phyloP scores from a whole-genome alignment of 2,797 vertebrate species.

The Pipistrellus pygmaeus region DNA sequence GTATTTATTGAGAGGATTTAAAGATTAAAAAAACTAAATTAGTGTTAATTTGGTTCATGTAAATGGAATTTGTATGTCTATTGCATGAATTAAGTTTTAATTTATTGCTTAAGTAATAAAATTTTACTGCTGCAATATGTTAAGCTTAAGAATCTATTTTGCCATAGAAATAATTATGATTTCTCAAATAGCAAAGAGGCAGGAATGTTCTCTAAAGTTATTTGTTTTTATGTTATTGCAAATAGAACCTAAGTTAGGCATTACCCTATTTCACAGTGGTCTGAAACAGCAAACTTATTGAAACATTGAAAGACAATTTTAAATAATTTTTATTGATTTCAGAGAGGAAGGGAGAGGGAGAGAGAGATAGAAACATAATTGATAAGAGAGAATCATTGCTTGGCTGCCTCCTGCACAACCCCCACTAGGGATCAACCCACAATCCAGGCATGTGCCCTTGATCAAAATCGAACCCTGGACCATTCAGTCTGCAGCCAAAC shows the following conservation, averaged over 20 bases:
- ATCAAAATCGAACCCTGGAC: too few relatives aligned
- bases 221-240: neutral
- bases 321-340: too few relatives aligned
- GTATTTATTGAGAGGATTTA: neutral
- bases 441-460: too few relatives aligned
- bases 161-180: neutral
- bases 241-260: neutral
- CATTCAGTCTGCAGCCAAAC: too few relatives aligned
- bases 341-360: too few relatives aligned
- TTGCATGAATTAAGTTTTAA: constrained; percentile 56
- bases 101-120: constrained; percentile 51
- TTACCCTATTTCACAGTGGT: neutral
- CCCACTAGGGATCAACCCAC: too few relatives aligned
- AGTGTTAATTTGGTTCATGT: constrained; percentile 33
- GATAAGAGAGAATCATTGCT: too few relatives aligned
- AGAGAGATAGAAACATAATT: too few relatives aligned
- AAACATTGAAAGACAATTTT: neutral
- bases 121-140: neutral
- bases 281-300: neutral
- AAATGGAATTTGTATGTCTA: neutral
- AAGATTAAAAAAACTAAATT: constrained; percentile 20
- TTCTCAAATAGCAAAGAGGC: neutral
- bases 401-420: too few relatives aligned
- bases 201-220: neutral
- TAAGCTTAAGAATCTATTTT: neutral